Base-by-base conservation (phyloP, 2,113 vertebrate species). In the Perccottus glenii region DNA sequence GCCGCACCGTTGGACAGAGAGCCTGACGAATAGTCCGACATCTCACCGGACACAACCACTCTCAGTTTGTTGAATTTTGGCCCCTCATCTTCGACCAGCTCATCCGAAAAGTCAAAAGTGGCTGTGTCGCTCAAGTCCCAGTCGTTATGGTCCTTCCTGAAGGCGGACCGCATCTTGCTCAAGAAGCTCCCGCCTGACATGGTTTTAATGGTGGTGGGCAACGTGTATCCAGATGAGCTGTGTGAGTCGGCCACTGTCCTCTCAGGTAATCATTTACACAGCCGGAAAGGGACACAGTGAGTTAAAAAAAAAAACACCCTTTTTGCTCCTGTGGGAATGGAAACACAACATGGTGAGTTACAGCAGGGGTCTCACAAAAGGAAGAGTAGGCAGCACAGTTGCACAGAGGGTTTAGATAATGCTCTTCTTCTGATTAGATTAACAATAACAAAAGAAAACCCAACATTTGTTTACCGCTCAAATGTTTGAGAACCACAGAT, bases 21-120 rank as follows among this genome's bases (percentile, higher is more conserved):
- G 57, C 93, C 56, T 60, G 83, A 73, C 0, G 85, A 73, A 27
- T 89, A 92, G 4, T 90, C 87, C 0, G 89, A 88, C 89, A 86
- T 86, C 61, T 97, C 94, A 0, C 95, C 95, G 2, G 94, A 94
- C 49, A 97, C 95, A 73, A 98, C 95, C 4, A 97, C 96, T 5
- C 93, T 93, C 50, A 99, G 92, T 69, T 94, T 94, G 85, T 91
- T 97, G 60, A 98, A 96, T 9, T 92, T 81, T 4, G 96, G 93
- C 1, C 46, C 8, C 5, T 93, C 93, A 0, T 96, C 94, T 0
- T 93, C 94, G 36, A 36, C 90, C 16, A 84, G 92, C 16, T 96
- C 95, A 1, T 95, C 95, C 0, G 94, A 92, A 66, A 96, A 92
- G 83, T 95, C 96, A 1, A 97, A 95, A 75, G 95, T 90, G 63